phyloP scores from a whole-genome alignment of 2,888 invertebrate genomes.

The Macaria notata region DNA sequence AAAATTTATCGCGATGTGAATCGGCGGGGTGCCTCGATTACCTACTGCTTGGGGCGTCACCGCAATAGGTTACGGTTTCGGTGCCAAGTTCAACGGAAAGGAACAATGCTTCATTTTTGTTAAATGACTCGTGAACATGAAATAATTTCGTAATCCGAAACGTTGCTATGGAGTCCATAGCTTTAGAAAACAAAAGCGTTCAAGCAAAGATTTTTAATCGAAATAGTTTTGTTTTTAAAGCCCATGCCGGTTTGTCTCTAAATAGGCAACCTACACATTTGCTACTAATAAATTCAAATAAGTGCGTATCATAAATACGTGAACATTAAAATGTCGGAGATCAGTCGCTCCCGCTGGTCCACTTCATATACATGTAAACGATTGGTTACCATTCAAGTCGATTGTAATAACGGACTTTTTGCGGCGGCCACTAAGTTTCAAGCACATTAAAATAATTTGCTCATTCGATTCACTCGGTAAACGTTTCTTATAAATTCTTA shows the following conservation, averaged over 20 bases:
- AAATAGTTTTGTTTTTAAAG: not conserved
- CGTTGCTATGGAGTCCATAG: not conserved
- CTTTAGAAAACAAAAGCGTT: too few relatives aligned
- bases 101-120: slow-evolving; percentile 1
- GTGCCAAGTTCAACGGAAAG: slow-evolving; percentile 8
- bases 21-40: slow-evolving; percentile 52
- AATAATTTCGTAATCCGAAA: not conserved
- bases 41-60: slow-evolving; percentile 39
- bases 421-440: slow-evolving; percentile 30
- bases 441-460: slow-evolving; percentile 45
- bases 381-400: slow-evolving; percentile 36
- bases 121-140: not conserved
- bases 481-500: slow-evolving; percentile 28
- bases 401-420: slow-evolving; percentile 39
- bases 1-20: slow-evolving; percentile 48
- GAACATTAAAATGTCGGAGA: slow-evolving; percentile 12
- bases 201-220: too few relatives aligned
- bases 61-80: slow-evolving; percentile 22
- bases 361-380: slow-evolving; percentile 38
- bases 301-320: slow-evolving; percentile 17
- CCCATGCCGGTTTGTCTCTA: not conserved
- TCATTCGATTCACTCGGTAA: slow-evolving; percentile 42
- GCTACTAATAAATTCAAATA: slow-evolving; percentile 14
- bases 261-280: slow-evolving; percentile 1
- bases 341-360: slow-evolving; percentile 25